Percentiles rank a stretch among this genome's conserved stretches.
Conservation (phyloP, 2,797 vertebrate species). For the Aeoliscus strigatus region DNA sequence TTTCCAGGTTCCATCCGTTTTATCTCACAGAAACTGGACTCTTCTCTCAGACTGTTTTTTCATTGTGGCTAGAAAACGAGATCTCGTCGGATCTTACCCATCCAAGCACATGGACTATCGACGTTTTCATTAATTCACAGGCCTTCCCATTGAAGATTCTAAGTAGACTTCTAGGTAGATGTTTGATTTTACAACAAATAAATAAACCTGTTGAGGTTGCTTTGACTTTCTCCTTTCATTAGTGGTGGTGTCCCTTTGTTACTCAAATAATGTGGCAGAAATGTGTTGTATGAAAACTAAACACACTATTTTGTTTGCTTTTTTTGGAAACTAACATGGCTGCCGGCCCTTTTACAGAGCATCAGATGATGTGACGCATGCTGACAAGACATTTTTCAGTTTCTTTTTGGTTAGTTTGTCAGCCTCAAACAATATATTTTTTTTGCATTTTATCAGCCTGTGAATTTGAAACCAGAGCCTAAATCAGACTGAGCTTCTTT, state of each 20-base stretch:
- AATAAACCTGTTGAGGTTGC: constrained; percentile 49
- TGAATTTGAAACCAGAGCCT: constrained; percentile 27
- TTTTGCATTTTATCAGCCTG: constrained; percentile 23
- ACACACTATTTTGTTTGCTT: constrained; percentile 14
- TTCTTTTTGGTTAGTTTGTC: constrained; percentile 24
- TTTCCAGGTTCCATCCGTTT: too few species aligned
- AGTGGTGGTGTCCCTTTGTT: constrained; percentile 42
- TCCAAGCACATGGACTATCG: constrained; percentile 61
- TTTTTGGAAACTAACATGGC: constrained; percentile 32
- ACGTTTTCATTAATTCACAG: constrained; percentile 47
- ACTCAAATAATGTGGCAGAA: constrained; percentile 13
- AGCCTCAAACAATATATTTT: too few species aligned
- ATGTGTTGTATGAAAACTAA: constrained; percentile 29
- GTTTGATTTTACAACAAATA: constrained; percentile 62
- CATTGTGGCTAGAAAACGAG: constrained; percentile 40
- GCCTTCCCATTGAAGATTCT: constrained; percentile 43
- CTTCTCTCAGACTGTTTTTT: constrained; percentile 51
- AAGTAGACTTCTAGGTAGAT: constrained; percentile 43
- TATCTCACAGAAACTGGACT: constrained; percentile 50
- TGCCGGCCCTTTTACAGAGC: constrained; percentile 31
- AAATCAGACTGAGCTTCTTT: constrained; percentile 26
- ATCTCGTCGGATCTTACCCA: constrained; percentile 46
- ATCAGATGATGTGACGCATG: constrained; percentile 42
- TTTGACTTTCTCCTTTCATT: constrained; percentile 45
- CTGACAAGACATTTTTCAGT: constrained; percentile 35